These are phyloP conservation scores for Globodera ellingtonae DNA, from an alignment of 1,140 invertebrate genomes.

Conservation along the genomic window DNA sequence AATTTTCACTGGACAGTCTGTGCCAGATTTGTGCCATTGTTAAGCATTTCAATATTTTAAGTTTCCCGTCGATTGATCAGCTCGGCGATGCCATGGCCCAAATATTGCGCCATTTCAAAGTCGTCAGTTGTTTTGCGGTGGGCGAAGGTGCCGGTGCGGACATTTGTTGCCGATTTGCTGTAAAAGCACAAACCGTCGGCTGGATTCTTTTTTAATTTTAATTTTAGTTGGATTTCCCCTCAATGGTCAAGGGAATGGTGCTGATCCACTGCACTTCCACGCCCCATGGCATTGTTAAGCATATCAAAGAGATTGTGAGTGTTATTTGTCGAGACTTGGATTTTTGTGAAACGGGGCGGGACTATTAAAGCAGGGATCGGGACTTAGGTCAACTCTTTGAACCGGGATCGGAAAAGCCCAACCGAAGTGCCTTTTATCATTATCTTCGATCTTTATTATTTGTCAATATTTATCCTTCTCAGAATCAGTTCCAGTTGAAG, in stretches of 20 bases:
- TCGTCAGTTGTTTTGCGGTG: slow-evolving; percentile 75
- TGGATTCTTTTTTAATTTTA: neutral
- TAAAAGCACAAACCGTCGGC: slow-evolving; percentile 75
- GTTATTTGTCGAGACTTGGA: no score
- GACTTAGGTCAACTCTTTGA: no score
- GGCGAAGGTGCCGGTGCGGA: slow-evolving; percentile 88
- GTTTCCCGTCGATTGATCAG: slow-evolving; percentile 79
- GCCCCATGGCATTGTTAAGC: slow-evolving; percentile 79
- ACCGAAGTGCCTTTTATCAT: no score
- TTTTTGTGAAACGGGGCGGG: no score
- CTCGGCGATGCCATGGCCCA: slow-evolving; percentile 78
- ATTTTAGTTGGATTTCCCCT: slow-evolving; percentile 1
- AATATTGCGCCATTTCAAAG: slow-evolving; percentile 70
- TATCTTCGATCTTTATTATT: no score
- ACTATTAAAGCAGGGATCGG: no score
- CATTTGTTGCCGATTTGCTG: slow-evolving; percentile 80
- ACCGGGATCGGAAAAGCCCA: no score
- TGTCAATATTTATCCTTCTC: no score
- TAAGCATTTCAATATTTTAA: neutral
- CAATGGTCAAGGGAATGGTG: slow-evolving; percentile 70
- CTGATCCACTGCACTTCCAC: slow-evolving; percentile 86
- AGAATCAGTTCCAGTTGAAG: no score
- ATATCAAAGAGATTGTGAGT: slow-evolving; percentile 75
- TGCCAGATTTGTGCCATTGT: neutral
- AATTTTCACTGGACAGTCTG: slow-evolving; percentile 71